Conservation (phyloP, 2,888 invertebrate genomes). For the Gisinianus flammeolus region DNA sequence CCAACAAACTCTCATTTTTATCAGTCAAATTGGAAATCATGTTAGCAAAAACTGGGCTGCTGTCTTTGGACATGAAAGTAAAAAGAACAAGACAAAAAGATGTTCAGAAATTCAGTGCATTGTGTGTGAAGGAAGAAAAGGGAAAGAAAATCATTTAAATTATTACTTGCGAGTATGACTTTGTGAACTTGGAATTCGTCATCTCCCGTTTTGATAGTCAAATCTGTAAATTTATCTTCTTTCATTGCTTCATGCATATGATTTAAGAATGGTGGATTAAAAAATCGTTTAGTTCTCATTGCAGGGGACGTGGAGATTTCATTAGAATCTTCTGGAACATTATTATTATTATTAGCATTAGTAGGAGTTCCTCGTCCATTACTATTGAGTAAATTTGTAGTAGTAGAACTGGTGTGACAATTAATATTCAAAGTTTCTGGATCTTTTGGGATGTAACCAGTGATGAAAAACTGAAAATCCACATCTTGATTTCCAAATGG, state of each 20-base stretch:
- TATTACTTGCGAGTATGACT: conserved; percentile 50
- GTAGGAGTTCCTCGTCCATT: neutral
- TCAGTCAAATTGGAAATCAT: conserved; percentile 51
- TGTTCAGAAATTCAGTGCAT: neutral
- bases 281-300: conserved; percentile 11
- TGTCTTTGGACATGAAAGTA: conserved; percentile 38
- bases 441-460: conserved; percentile 51
- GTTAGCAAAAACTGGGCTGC: conserved; percentile 52
- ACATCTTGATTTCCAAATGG: conserved; percentile 28
- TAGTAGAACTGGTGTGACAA: neutral
- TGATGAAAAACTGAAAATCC: conserved; percentile 48
- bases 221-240: conserved; percentile 50
- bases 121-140: neutral
- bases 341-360: conserved; percentile 6
- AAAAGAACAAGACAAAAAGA: neutral
- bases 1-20: conserved; percentile 49
- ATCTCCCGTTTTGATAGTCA: conserved; percentile 53
- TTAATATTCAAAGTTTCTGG: conserved; percentile 31
- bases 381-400: conserved; percentile 5
- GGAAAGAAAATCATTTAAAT: neutral
- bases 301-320: conserved; percentile 23
- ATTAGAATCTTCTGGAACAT: conserved; percentile 20
- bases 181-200: conserved; percentile 53
- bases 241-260: conserved; percentile 47
- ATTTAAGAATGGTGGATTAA: conserved; percentile 42